These are phyloP conservation scores for Colius striatus DNA, from an alignment of 2,113 vertebrate species.

Conservation along the genomic window DNA sequence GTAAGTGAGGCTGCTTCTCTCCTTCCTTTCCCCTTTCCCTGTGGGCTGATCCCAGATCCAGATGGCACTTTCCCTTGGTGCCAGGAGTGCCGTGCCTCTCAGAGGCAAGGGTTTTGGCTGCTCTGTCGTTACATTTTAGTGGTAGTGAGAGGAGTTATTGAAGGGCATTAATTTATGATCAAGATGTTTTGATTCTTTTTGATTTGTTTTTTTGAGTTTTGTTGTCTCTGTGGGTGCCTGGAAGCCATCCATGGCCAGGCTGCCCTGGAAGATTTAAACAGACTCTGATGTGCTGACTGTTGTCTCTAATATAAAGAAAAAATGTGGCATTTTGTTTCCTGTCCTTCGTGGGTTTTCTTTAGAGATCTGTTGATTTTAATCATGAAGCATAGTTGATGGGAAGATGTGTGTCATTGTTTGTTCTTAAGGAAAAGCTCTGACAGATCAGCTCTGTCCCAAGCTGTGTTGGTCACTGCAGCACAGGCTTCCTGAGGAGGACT, in stretches of 20 bases:
- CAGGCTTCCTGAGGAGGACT: not conserved
- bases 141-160: not conserved
- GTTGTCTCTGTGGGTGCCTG: not conserved
- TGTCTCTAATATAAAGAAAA: constrained; percentile 59
- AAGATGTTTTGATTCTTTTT: not conserved
- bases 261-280: not conserved
- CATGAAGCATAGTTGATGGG: not conserved
- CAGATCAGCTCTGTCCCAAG: not conserved
- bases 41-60: not conserved
- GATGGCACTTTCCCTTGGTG: not conserved
- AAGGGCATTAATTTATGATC: constrained; percentile 42
- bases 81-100: not conserved
- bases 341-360: not conserved
- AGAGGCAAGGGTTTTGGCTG: not conserved
- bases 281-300: not conserved
- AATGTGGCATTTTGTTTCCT: not conserved
- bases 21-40: not conserved
- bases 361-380: not conserved
- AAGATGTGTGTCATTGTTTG: not conserved
- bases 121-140: not conserved
- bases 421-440: not conserved
- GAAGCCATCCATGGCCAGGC: not conserved
- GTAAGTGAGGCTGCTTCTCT: not conserved
- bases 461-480: not conserved
- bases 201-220: not conserved